These are phyloP conservation scores for Larimichthys polyactis DNA, from an alignment of 2,113 vertebrate species.

Conservation along the genomic window DNA sequence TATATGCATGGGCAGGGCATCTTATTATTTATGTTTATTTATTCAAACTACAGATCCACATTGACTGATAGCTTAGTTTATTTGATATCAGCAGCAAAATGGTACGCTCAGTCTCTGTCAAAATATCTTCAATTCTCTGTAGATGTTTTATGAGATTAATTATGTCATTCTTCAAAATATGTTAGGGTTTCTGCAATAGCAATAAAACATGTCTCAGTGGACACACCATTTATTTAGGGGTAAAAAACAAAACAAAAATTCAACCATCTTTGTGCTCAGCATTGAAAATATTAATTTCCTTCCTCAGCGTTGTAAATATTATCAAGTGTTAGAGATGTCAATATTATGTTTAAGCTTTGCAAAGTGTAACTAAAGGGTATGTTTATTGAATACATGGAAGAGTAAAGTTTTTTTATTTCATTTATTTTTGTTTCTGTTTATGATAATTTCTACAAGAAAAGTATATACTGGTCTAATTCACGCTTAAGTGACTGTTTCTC, in stretches of 20 bases:
- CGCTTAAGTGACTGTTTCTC: constrained; percentile 80
- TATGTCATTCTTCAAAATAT: constrained; percentile 69
- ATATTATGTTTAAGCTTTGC: constrained; percentile 83
- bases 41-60: constrained; percentile 64
- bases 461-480: constrained; percentile 72
- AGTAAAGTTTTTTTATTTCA: constrained; percentile 49
- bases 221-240: constrained; percentile 78
- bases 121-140: constrained; percentile 77
- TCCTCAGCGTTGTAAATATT: constrained; percentile 84
- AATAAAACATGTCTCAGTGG: constrained; percentile 88
- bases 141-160: constrained; percentile 72
- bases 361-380: constrained; percentile 82
- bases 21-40: constrained; percentile 67
- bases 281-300: constrained; percentile 73
- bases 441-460: constrained; percentile 70
- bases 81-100: constrained; percentile 67
- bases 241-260: constrained; percentile 66
- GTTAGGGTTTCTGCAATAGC: constrained; percentile 87
- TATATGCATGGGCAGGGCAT: constrained; percentile 84
- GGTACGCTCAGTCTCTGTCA: constrained; percentile 67
- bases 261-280: constrained; percentile 71
- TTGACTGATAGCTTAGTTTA: constrained; percentile 68
- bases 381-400: constrained; percentile 68
- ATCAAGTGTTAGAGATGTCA: constrained; percentile 83
- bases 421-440: constrained; percentile 59